Evolutionary conservation across 2,113 vertebrate species (phyloP).

Genomic region (Damaliscus lunatus): DNA sequence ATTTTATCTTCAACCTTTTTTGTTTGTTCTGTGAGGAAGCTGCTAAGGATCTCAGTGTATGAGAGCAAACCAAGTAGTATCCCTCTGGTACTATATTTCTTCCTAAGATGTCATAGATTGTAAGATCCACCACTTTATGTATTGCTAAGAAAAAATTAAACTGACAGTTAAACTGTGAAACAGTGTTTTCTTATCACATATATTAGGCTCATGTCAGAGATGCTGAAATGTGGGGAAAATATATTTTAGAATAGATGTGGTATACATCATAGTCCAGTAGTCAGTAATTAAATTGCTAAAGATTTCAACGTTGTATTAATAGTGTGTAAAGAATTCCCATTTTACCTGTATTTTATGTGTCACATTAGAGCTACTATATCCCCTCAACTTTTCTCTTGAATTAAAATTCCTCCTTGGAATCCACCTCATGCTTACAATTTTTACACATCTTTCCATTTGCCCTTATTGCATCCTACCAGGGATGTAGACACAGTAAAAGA

Average conservation of each 20-base stretch:
- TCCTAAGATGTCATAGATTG: background rate
- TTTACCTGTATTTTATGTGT: background rate
- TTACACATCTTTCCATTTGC: background rate
- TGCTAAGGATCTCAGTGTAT: constrained; percentile 8
- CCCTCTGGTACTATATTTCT: background rate
- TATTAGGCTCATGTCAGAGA: background rate
- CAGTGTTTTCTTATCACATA: constrained; percentile 3
- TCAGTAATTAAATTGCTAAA: background rate
- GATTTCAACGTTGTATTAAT: background rate
- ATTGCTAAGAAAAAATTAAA: background rate
- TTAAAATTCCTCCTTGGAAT: background rate
- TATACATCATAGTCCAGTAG: constrained; percentile 3
- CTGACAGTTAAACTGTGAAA: background rate
- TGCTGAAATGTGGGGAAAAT: constrained; percentile 24
- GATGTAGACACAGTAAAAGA: background rate
- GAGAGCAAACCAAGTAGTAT: background rate
- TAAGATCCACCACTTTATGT: background rate
- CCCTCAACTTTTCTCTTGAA: background rate
- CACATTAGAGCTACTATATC: background rate
- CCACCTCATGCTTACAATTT: background rate
- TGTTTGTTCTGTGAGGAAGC: constrained; percentile 18
- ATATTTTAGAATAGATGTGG: background rate
- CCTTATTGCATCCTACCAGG: background rate
- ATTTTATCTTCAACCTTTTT: background rate
- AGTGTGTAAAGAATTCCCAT: background rate